Base-by-base conservation (phyloP, 2,113 vertebrate species). In the Rhinopomastus cyanomelas region DNA sequence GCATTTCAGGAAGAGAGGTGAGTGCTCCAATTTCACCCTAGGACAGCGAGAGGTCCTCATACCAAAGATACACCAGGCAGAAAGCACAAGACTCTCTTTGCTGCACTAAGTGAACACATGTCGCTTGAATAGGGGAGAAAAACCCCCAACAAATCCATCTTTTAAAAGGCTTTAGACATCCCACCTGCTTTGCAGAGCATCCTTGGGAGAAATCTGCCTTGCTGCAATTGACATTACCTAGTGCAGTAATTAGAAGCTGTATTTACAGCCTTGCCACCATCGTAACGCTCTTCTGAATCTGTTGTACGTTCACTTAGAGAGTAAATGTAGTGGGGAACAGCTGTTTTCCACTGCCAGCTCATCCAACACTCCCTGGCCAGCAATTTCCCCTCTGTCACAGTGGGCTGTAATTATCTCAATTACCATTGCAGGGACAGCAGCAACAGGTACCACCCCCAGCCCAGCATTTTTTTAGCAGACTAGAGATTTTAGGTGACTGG, bases 261-360 rank as follows among this genome's bases (percentile, higher is more conserved):
- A 97, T 96, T 97, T 97, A 97, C 95, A 95, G 92, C 94, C 91
- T n/a, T 90, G 87, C 87, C 83, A 34, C 90, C 87, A 81, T 95
- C 96, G 94, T 91, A 95, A 64, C 91, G 91, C 79, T 89, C 77
- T 56, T 96, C 89, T 94, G 93, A 96, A 97, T 96, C 96, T 97
- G 96, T 71, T 95, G 80, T 82, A 4, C 85, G 90, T 93, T 67
- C 88, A 94, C 87, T 95, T 75, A 81, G 91, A 94, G 93, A 89
- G 81, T 19, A 95, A 95, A 93, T 89, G 94, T 93, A 55, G 77
- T 94, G 93, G 74, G 90, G 85, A 97, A 95, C 96, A 97, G 93
- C 96, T 97, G 96, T 92, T 97, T 95, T 78, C 87, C 55, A 14
- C 89, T 82, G 82, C 86, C 48, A 79, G 92, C 89, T 95, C 93